Evolutionary conservation across 2,888 invertebrate genomes (phyloP), one percentile per base, ranked within the genome.

Genomic region (Dastarcus helophoroides): DNA sequence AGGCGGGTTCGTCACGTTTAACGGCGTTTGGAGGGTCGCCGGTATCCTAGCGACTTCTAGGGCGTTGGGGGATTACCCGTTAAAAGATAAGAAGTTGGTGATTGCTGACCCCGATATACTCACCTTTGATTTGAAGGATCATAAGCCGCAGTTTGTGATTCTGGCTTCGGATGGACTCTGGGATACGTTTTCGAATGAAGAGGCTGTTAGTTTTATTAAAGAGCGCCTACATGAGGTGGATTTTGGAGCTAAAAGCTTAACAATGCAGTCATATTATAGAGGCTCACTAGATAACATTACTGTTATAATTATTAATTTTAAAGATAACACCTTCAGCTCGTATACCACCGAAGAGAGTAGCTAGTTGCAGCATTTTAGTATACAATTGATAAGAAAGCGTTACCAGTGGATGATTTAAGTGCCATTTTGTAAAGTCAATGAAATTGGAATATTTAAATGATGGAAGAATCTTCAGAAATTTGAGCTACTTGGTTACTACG

Each of bases 221-320:
- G 83, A 88, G 48, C 73, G 84, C 45, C 67, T 91, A 22, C 73
- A 81, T 51, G 90, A 91, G 62, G 75, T 84, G 3, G 81, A 86
- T 56, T 85, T 73, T 64, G 93, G 91, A 38, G 93, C 94, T 31
- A 90, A 89, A 62, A 86, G 86, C 54, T 70, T 95, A 44, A 82
- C 88, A 12, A 67, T 89, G 43, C 86, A 91, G 62, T 89, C 94
- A 8, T 90, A 85, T 60, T 80, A 85, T 52, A 75, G 88, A 47
- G 93, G 93, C 23, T 93, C 93, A 2, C 74, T 86, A 37, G 95
- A 95, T 65, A 95, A 95, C 63, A 91, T 95, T 36, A 91, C 93
- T 23, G 90, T 94, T 34, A 69, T 95, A 61, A 74, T 95, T 36
- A 82, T 93, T 36, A 81, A 85, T 62, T 80, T 91, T 51, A 67